These are phyloP conservation scores for Polyommatus iphigenia DNA, from an alignment of 2,888 invertebrate species.

Conservation along the genomic window DNA sequence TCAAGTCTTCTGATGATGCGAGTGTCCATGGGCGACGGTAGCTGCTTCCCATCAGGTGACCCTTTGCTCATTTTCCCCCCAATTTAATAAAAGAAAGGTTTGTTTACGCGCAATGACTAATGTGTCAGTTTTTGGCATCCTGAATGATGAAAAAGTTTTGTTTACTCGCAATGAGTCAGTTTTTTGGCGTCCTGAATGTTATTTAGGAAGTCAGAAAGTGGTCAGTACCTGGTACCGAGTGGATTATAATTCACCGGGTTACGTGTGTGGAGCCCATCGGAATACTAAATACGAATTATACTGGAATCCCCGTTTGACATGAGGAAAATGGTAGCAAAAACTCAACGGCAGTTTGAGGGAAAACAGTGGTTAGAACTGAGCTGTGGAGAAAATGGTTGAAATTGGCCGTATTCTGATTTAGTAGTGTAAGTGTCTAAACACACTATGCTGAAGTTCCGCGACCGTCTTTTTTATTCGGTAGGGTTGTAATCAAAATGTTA, in stretches of 20 bases:
- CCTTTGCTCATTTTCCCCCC: too few relatives aligned
- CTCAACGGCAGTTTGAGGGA: not conserved
- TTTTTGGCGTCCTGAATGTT: not conserved
- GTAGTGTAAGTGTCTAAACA: too few relatives aligned
- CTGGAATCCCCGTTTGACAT: not conserved
- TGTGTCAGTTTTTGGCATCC: not conserved
- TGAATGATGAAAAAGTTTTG: not conserved
- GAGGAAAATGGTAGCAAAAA: not conserved
- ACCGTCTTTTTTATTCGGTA: not conserved
- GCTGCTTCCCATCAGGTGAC: too few relatives aligned
- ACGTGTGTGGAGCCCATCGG: not conserved
- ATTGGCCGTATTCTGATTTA: too few relatives aligned
- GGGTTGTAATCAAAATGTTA: too few relatives aligned
- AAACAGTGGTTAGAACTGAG: not conserved
- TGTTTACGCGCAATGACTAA: not conserved
- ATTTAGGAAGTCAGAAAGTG: constrained; percentile 14
- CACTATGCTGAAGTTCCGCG: too few relatives aligned
- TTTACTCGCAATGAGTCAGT: not conserved
- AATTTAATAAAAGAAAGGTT: not conserved
- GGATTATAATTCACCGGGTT: constrained; percentile 4
- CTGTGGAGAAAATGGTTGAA: not conserved
- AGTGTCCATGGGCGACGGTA: too few relatives aligned
- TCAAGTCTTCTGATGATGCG: too few relatives aligned
- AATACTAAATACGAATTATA: not conserved
- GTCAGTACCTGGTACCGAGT: not conserved